Evolutionary conservation across 2,797 vertebrate species (phyloP).

Genomic region (Synaphobranchus kaupii): DNA sequence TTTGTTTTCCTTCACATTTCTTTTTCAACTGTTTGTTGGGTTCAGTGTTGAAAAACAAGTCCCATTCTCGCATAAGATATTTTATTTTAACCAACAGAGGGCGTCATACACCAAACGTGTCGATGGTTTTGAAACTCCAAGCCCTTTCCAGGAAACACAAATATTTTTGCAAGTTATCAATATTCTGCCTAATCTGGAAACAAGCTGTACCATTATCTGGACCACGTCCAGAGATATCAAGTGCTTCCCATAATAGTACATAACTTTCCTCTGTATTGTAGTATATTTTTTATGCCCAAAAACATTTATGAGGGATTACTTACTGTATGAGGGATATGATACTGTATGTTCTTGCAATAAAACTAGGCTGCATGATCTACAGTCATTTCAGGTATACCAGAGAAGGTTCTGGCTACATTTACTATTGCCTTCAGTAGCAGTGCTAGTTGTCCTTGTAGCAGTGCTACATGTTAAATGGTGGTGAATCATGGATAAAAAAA

Average conservation of each 20-base stretch:
- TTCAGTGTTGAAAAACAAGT: neutral
- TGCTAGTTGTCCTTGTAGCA: neutral
- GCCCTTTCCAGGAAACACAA: slow-evolving; percentile 11
- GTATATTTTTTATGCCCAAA: slow-evolving; percentile 3
- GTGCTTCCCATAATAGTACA: neutral
- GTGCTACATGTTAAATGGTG: no score
- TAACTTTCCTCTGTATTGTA: neutral
- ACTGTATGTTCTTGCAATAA: neutral
- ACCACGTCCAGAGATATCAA: neutral
- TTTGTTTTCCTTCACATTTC: neutral
- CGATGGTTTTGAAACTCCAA: neutral
- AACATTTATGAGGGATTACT: neutral
- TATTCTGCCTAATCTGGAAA: slow-evolving; percentile 11
- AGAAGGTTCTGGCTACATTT: neutral
- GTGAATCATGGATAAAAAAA: no score
- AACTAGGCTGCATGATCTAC: neutral
- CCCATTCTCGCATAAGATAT: neutral
- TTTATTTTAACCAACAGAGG: slow-evolving; percentile 12
- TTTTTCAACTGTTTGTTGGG: neutral
- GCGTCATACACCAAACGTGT: neutral
- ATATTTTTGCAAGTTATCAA: neutral
- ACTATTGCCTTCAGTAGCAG: neutral
- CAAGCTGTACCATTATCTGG: neutral
- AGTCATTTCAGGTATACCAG: neutral
- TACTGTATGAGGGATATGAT: no score